A percentile compares a stretch with the other conserved stretches of the same genome.
Evolutionary conservation across 2,888 invertebrate genomes (phyloP).

Genomic region (Loripinus fragilis): DNA sequence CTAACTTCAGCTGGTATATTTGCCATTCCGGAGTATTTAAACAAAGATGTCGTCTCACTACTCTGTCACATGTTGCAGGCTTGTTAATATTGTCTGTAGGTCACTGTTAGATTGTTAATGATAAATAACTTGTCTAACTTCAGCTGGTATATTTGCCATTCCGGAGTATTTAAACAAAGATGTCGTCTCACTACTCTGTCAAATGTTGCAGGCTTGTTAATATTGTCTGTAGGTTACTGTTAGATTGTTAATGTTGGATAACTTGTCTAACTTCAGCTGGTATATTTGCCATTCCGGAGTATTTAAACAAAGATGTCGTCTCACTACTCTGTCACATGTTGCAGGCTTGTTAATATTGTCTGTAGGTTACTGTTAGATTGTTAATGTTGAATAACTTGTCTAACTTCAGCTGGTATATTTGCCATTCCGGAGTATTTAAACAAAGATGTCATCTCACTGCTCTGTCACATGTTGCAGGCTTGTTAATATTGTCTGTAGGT

Average conservation of each 20-base stretch:
- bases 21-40: constrained; percentile 98
- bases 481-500: no score
- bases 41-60: constrained; percentile 96
- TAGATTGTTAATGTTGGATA: no score
- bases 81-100: no score
- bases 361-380: no score
- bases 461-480: constrained; percentile 87
- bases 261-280: constrained; percentile 93
- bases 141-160: constrained; percentile 98
- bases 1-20: constrained; percentile 95
- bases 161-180: constrained; percentile 98
- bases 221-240: no score
- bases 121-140: no score
- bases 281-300: constrained; percentile 99
- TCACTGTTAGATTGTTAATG: no score
- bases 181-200: constrained; percentile 96
- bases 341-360: no score
- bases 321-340: constrained; percentile 91
- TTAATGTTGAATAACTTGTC: no score
- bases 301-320: constrained; percentile 97
- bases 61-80: constrained; percentile 87
- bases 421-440: constrained; percentile 99
- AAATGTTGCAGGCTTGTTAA: constrained; percentile 81
- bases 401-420: constrained; percentile 95
- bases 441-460: constrained; percentile 95